Percentiles rank a stretch among this genome's conserved stretches.
These are phyloP conservation scores for Falco columbarius DNA, from an alignment of 2,797 vertebrate species.

Conservation along the genomic window DNA sequence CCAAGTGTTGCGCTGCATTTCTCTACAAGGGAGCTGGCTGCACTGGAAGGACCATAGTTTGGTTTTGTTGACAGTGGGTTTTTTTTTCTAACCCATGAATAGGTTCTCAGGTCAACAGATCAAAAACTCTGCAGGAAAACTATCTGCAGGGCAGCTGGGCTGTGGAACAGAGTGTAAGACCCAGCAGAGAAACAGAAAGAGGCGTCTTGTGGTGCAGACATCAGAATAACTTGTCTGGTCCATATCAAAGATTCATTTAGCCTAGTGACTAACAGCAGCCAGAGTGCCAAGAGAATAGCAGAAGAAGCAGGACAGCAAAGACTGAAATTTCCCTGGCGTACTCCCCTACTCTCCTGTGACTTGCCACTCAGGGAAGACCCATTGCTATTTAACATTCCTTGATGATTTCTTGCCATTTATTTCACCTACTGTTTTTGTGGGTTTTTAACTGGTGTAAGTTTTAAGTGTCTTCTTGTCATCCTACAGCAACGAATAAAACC, in stretches of 20 bases:
- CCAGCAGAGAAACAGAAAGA: neutral
- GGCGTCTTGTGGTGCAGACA: neutral
- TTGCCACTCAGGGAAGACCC: neutral
- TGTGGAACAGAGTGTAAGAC: neutral
- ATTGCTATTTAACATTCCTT: neutral
- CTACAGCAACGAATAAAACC: neutral
- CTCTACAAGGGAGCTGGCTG: neutral
- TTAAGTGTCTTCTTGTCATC: neutral
- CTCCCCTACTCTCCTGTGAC: neutral
- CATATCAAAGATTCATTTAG: neutral
- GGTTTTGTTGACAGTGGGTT: neutral
- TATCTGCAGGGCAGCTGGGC: neutral
- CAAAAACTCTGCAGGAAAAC: slow-evolving; percentile 3
- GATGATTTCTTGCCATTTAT: neutral
- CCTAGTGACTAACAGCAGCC: neutral
- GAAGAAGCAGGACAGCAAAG: neutral
- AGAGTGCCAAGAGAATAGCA: neutral
- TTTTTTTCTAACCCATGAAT: neutral
- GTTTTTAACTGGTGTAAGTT: neutral
- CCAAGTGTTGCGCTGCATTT: neutral
- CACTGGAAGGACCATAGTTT: neutral
- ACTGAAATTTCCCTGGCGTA: neutral
- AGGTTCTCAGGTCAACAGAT: slow-evolving; percentile 29
- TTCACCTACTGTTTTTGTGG: neutral
- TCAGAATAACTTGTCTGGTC: neutral